Evolutionary conservation across 2,113 vertebrate species (phyloP).

Genomic region (Capra hircus): DNA sequence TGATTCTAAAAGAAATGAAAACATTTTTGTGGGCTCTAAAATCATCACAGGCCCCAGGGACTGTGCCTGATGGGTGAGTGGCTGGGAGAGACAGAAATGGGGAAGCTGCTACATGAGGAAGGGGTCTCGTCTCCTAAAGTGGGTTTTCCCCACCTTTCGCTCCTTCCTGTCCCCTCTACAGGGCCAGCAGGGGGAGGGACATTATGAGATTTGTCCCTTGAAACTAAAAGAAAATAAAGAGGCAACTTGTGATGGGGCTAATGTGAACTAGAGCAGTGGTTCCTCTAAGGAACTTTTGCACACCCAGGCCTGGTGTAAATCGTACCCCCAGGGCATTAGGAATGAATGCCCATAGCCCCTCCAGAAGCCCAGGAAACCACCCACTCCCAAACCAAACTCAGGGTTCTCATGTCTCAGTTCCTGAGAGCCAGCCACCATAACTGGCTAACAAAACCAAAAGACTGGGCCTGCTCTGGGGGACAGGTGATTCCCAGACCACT

Average conservation of each 20-base stretch:
- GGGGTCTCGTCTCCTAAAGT: background rate
- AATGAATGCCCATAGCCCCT: conserved; percentile 57
- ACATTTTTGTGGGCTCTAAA: background rate
- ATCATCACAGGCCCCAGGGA: fast-evolving
- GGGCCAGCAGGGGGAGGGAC: background rate
- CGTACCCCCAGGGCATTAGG: conserved; percentile 23
- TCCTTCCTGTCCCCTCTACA: background rate
- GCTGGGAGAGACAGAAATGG: background rate
- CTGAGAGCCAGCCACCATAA: background rate
- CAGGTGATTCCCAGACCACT: conserved; percentile 11
- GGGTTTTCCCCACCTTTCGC: background rate
- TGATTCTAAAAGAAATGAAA: background rate
- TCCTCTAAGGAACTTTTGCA: conserved; percentile 52
- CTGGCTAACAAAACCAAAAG: conserved; percentile 51
- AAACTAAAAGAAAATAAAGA: background rate
- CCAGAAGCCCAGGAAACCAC: background rate
- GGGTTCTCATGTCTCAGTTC: conserved; percentile 38
- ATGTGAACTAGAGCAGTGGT: conserved; percentile 9
- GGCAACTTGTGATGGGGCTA: background rate
- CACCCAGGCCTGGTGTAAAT: background rate
- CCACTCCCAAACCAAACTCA: background rate
- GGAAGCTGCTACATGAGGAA: background rate
- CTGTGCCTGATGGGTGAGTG: background rate
- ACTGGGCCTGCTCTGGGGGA: conserved; percentile 19
- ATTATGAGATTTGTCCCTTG: background rate